phyloP scores from a whole-genome alignment of 2,797 vertebrate species.

The Graptemys geographica region DNA sequence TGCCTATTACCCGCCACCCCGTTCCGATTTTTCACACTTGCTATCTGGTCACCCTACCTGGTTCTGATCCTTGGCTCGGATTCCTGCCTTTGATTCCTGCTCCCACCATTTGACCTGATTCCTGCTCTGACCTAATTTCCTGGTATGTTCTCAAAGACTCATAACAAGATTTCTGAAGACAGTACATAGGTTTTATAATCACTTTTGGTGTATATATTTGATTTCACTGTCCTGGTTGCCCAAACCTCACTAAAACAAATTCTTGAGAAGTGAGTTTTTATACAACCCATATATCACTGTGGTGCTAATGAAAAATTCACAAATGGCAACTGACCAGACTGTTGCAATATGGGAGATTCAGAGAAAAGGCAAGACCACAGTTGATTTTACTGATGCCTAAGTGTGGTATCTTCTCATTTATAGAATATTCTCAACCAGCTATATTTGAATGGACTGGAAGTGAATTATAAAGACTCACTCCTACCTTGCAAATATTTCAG shows the following conservation, averaged over 20 bases:
- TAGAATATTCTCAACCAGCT: neutral
- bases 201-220: neutral
- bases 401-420: neutral
- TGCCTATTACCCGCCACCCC: too few species aligned
- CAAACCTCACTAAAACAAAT: neutral
- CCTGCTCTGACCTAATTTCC: neutral
- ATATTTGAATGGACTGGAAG: neutral
- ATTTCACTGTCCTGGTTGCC: neutral
- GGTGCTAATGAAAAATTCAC: neutral
- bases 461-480: neutral
- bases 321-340: neutral
- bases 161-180: neutral
- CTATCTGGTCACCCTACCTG: too few species aligned
- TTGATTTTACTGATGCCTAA: neutral
- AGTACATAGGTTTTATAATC: neutral
- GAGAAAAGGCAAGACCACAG: neutral
- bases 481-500: neutral
- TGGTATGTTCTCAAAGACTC: neutral
- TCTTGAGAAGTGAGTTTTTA: neutral
- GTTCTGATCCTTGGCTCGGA: neutral
- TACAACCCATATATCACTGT: neutral
- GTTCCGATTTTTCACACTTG: too few species aligned
- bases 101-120: neutral
- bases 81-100: neutral
- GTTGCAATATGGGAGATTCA: fast-evolving